Evolutionary conservation across 2,113 vertebrate genomes (phyloP), one percentile per base, ranked within the genome.

Genomic region (Elanus axillaris): DNA sequence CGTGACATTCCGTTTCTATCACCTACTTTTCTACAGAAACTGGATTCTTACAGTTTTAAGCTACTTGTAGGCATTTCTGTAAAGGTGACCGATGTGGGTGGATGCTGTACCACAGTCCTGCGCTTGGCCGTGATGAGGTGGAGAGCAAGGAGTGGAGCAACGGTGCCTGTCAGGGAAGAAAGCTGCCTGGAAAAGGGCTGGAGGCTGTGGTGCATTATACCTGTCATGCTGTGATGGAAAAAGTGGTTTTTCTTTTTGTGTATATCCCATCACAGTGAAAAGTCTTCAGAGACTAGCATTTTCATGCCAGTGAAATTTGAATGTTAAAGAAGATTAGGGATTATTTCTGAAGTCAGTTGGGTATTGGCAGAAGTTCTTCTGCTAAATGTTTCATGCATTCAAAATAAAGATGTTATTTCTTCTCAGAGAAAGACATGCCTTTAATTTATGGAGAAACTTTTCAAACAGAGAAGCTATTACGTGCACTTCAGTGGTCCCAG

Each of bases 231-330:
- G n/a, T 63, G 60, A 25, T 55, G 31, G 56, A 52, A 90, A 73
- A 83, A 53, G 4, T 0, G 0, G 0, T 12, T 43, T 78, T 71
- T 71, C 17, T 64, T 85, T 55, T 66, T 11, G 3, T 32, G 7
- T 58, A 0, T 42, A 4, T 84, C 21, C 22, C 16, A 29, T 86
- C 27, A 18, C 19, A 58, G 15, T 52, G 26, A 66, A 48, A 94
- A 34, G 15, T 71, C 66, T 88, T 47, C 45, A 16, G 38, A 59
- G 27, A 34, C 6, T 6, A 59, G 15, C 9, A 55, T 90, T 80
- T 94, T 82, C 31, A 64, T 38, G 20, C 36, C 34, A 53, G 27
- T 63, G 53, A 47, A 75, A 78, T 85, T 36, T 63, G 52, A 77
- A 26, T 21, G 10, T 40, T 95, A 21, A 36, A 23, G 50, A 78